These are phyloP conservation scores for Diabrotica undecimpunctata DNA, from an alignment of 1,140 invertebrate genomes.

Conservation along the genomic window DNA sequence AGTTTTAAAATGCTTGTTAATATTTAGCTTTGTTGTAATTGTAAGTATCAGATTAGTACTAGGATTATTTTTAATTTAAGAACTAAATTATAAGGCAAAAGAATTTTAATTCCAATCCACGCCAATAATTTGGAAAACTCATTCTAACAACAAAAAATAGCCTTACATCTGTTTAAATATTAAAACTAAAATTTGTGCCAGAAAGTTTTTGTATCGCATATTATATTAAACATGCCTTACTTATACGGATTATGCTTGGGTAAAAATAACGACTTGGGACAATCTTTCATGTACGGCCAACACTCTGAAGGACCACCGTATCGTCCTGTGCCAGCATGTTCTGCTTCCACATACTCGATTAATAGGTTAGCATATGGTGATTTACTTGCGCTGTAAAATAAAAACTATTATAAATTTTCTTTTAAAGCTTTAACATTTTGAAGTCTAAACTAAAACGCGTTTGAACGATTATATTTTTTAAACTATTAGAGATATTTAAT, in stretches of 20 bases:
- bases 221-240: slow-evolving; percentile 43
- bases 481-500: too few species aligned
- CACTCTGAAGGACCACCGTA: slow-evolving; percentile 66
- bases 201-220: neutral
- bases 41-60: too few species aligned
- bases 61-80: too few species aligned
- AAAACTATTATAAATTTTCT: too few species aligned
- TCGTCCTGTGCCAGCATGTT: slow-evolving; percentile 65
- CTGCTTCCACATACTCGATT: slow-evolving; percentile 73
- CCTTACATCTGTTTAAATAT: neutral
- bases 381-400: slow-evolving; percentile 65
- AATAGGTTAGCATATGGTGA: slow-evolving; percentile 71
- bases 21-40: too few species aligned
- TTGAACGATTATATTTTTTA: too few species aligned
- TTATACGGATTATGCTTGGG: slow-evolving; percentile 63
- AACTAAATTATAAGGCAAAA: too few species aligned
- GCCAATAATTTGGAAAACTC: neutral
- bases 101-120: neutral
- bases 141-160: neutral
- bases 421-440: too few species aligned
- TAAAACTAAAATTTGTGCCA: neutral
- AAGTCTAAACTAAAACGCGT: too few species aligned
- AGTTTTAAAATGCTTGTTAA: too few species aligned
- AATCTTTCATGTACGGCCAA: slow-evolving; percentile 77
- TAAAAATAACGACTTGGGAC: slow-evolving; percentile 76